Evolutionary conservation across 2,888 invertebrate genomes (phyloP).

Genomic region (Koerneria pararmatus): DNA sequence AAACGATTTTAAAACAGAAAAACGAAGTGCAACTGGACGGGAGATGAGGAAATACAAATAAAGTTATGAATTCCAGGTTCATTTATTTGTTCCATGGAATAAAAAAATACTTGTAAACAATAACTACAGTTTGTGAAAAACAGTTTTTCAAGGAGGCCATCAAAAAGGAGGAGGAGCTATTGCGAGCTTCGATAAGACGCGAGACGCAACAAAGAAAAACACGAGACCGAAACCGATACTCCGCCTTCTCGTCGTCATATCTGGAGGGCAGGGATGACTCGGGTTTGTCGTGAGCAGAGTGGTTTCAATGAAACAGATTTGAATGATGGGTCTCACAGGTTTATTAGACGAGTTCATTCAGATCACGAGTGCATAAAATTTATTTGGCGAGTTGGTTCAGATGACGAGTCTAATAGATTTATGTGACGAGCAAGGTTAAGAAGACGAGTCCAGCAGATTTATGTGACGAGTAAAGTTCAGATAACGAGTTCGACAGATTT

Average conservation of each 20-base stretch:
- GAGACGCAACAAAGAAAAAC: conserved; percentile 69
- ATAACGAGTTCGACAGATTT: neutral
- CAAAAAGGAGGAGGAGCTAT: conserved; percentile 90
- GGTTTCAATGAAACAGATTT: neutral
- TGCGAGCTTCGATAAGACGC: conserved; percentile 79
- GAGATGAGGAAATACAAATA: too few relatives aligned
- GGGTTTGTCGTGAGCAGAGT: conserved; percentile 21
- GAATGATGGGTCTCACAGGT: neutral
- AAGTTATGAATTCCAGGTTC: too few relatives aligned
- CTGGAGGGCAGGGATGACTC: conserved; percentile 41
- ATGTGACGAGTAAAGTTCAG: neutral
- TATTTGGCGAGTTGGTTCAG: neutral
- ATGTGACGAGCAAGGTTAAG: neutral
- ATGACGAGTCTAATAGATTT: neutral
- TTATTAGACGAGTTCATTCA: neutral
- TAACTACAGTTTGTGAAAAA: too few relatives aligned
- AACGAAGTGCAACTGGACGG: too few relatives aligned
- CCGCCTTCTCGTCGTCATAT: conserved; percentile 62
- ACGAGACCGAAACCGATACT: conserved; percentile 64
- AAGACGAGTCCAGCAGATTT: conserved; percentile 7
- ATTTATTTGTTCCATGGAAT: too few relatives aligned
- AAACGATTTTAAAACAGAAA: too few relatives aligned
- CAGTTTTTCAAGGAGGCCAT: conserved; percentile 50
- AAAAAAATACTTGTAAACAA: too few relatives aligned
- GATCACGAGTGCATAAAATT: neutral